A percentile compares a stretch with the other conserved stretches of the same genome.
Conservation (phyloP, 2,888 invertebrate genomes). For the Abscondita cerata region DNA sequence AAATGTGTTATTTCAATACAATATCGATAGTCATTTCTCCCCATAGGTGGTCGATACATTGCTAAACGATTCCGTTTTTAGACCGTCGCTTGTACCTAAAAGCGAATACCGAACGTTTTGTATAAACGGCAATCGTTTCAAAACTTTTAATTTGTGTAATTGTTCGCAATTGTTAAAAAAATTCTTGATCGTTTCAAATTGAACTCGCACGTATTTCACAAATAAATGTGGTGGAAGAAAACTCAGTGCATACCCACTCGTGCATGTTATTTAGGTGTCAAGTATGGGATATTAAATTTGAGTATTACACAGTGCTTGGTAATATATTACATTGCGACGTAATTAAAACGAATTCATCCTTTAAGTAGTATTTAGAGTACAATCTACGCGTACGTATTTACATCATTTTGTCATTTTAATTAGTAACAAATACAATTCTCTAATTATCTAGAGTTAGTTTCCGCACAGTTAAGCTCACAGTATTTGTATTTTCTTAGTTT, state of each 20-base stretch:
- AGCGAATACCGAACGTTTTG: no score
- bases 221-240: conserved; percentile 13
- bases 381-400: neutral
- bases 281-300: conserved; percentile 25
- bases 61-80: no score
- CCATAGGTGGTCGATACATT: no score
- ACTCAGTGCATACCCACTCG: conserved; percentile 12
- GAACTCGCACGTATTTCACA: neutral
- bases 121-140: no score
- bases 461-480: no score
- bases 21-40: no score
- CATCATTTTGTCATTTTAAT: neutral
- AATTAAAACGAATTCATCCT: neutral
- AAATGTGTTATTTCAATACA: neutral
- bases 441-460: no score
- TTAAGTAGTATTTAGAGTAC: neutral
- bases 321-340: conserved; percentile 7
- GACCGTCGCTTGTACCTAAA: no score
- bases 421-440: no score
- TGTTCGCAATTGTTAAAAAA: conserved; percentile 5
- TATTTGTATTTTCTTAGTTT: no score
- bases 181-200: neutral
- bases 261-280: conserved; percentile 25
- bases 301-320: conserved; percentile 9
- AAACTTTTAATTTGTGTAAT: no score